phyloP scores from a whole-genome alignment of 2,888 invertebrate species.

The Latrodectus elegans region DNA sequence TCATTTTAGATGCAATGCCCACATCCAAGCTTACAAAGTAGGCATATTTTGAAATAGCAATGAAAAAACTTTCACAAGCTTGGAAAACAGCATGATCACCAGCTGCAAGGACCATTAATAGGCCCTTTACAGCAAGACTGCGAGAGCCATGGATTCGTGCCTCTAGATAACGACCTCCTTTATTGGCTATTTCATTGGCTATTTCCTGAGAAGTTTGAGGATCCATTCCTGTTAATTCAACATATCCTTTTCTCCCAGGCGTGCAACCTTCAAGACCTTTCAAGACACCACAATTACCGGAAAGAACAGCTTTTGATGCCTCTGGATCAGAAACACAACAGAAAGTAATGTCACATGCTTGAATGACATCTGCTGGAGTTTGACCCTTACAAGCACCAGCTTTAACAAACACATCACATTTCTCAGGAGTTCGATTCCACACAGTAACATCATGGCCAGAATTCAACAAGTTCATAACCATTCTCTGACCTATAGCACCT shows the following conservation, averaged over 20 bases:
- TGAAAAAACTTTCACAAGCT: conserved; percentile 95
- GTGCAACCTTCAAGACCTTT: conserved; percentile 80
- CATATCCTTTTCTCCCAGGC: conserved; percentile 87
- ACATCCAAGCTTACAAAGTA: conserved; percentile 93
- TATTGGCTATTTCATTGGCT: conserved; percentile 80
- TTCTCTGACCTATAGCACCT: conserved; percentile 95
- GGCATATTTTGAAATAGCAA: conserved; percentile 94
- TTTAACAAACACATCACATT: conserved; percentile 90
- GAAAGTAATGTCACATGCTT: conserved; percentile 93
- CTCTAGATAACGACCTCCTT: conserved; percentile 94
- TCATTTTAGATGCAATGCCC: conserved; percentile 95
- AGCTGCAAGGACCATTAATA: conserved; percentile 90
- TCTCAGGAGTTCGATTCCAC: conserved; percentile 93
- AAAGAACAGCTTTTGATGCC: conserved; percentile 95
- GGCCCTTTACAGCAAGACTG: conserved; percentile 89
- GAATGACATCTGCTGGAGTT: conserved; percentile 94
- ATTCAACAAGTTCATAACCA: conserved; percentile 94
- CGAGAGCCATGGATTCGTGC: conserved; percentile 93
- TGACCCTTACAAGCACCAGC: conserved; percentile 88
- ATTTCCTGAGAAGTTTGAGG: conserved; percentile 94
- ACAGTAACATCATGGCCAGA: conserved; percentile 91
- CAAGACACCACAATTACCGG: conserved; percentile 94
- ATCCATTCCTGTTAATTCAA: conserved; percentile 97
- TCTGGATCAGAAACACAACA: conserved; percentile 95
- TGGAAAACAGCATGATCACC: conserved; percentile 92